These are phyloP conservation scores for Coilia nasus DNA, from an alignment of 2,797 vertebrate genomes.

Conservation along the genomic window DNA sequence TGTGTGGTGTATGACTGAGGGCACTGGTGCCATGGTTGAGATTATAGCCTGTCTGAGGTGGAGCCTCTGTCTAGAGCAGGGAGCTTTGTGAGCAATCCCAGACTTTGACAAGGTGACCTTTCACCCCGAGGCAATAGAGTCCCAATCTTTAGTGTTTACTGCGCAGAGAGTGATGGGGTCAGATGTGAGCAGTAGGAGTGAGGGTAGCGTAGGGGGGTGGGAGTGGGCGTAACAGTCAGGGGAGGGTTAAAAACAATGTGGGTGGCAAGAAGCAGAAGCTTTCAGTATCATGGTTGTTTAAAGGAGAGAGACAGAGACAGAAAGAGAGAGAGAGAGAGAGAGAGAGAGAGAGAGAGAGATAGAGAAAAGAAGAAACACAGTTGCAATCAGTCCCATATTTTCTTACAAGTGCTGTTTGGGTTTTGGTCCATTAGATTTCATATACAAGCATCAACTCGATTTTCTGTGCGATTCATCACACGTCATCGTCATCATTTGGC, in stretches of 20 bases:
- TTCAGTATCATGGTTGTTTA: background rate
- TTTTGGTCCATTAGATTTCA: background rate
- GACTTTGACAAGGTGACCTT: constrained; percentile 76
- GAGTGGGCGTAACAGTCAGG: background rate
- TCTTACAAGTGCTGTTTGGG: background rate
- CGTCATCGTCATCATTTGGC: background rate
- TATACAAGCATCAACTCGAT: background rate
- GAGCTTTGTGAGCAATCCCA: constrained; percentile 71
- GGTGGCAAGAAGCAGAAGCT: background rate
- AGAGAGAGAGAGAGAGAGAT: background rate
- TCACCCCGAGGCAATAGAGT: constrained; percentile 65
- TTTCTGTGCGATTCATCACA: background rate
- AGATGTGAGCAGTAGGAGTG: background rate
- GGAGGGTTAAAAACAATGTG: background rate
- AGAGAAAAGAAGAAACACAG: constrained; percentile 6
- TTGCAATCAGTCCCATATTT: background rate
- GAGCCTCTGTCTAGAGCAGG: constrained; percentile 60
- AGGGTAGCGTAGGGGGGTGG: background rate
- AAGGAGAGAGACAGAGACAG: background rate
- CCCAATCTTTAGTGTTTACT: constrained; percentile 62
- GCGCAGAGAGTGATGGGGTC: constrained; percentile 43
- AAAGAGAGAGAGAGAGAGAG: constrained; percentile 13
- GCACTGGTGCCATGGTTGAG: constrained; percentile 58
- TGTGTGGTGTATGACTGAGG: constrained; percentile 32
- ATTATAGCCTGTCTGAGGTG: constrained; percentile 61